A percentile compares a stretch with the other conserved stretches of the same genome.
Conservation (phyloP, 2,888 invertebrate species). For the Lasius fuliginosus region DNA sequence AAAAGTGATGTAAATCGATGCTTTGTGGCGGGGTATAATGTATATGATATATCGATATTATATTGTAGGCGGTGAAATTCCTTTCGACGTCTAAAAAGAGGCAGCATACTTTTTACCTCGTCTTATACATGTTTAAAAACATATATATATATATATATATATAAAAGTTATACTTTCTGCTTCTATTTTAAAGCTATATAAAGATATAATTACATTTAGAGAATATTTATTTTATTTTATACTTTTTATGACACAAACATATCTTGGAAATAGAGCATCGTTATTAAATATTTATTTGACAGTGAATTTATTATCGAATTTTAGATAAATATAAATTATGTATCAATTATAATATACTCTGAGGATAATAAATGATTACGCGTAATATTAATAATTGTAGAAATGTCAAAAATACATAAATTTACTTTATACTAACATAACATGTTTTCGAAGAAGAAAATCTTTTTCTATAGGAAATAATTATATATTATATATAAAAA, state of each 20-base stretch:
- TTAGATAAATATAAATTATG: background rate
- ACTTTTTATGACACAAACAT: background rate
- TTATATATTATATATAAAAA: background rate
- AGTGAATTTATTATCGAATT: background rate
- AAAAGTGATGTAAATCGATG: slow-evolving; percentile 62
- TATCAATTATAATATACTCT: background rate
- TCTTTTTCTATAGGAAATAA: background rate
- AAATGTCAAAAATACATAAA: background rate
- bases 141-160: background rate
- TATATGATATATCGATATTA: slow-evolving; percentile 5
- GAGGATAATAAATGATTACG: background rate
- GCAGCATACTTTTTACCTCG: background rate
- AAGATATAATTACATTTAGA: background rate
- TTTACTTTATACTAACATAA: background rate
- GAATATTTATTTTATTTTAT: background rate
- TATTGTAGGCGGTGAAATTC: background rate
- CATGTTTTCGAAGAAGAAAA: background rate
- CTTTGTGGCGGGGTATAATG: slow-evolving; percentile 31
- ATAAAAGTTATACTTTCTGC: background rate
- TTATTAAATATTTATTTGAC: slow-evolving; percentile 2
- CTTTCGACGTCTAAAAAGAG: background rate
- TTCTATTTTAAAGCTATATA: background rate
- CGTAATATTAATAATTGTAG: background rate
- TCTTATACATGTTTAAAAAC: background rate
- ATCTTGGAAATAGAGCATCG: background rate